Evolutionary conservation across 2,113 vertebrate genomes (phyloP), one percentile per base, ranked within the genome.

Genomic region (Telmatochromis sp.): DNA sequence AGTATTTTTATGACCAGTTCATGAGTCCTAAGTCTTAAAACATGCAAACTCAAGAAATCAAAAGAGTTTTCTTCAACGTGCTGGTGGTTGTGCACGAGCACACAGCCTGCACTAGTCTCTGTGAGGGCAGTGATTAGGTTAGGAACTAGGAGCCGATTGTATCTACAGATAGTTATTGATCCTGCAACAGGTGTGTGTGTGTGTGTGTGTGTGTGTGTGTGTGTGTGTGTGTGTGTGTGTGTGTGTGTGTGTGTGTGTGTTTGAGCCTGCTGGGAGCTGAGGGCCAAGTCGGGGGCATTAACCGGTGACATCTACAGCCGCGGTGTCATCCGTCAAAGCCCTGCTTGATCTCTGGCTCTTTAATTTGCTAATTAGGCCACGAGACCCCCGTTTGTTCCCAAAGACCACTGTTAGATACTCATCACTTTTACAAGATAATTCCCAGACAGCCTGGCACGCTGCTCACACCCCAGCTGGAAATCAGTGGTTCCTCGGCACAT

Each of bases 141-240:
- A 7, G 89, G 86, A 88, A 81, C 63, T 75, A 26, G 86, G 86
- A 84, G 65, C 31, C 73, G 57, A 8, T 79, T 71, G 60, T 54
- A 65, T 84, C 84, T 68, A 53, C 81, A 86, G 82, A 90, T 83
- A 71, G 68, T 87, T 90, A 91, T 90, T 79, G 88, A 92, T 90
- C 85, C 8, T n/a, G 8, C 90, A 89, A 92, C 88, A 91, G 84
- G 79, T 88, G 33, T 82, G 37, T 54, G 31, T 7, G 54, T 78
- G 51, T 11, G 51, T 51, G 28, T 82, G 35, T 53, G 28, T 11
- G 21, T 71, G 15, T 78, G 37, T 79, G 7, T 45, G 31, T 13
- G 54, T 55, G 6, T 82, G 28, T 45, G 31, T 14, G 23, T 63
- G 80, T 21, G 40, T 13, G 21, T 4, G 35, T 82, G 28, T 55